phyloP scores from a whole-genome alignment of 1,140 invertebrate genomes.

The Zaprionus lachaisei region DNA sequence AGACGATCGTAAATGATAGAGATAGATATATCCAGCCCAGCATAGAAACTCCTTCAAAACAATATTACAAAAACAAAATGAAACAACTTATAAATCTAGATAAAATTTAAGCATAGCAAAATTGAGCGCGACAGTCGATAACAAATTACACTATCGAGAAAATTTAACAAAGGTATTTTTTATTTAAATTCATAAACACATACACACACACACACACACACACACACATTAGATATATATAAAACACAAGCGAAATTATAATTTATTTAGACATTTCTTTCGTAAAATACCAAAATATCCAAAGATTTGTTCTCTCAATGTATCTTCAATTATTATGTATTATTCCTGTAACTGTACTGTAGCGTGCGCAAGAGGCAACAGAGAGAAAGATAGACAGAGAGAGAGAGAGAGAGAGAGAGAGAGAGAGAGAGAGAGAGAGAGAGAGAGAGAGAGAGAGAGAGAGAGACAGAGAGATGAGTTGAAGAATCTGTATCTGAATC shows the following conservation, averaged over 20 bases:
- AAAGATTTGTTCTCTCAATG: conserved; percentile 55
- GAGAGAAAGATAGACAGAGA: background rate
- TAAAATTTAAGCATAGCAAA: conserved; percentile 58
- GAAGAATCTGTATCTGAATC: background rate
- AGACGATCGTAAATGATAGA: background rate
- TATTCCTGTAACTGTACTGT: conserved; percentile 33
- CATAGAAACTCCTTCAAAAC: conserved; percentile 32
- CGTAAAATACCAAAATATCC: conserved; percentile 40
- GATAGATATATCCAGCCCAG: conserved; percentile 1
- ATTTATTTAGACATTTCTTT: conserved; percentile 38
- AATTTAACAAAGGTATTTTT: conserved; percentile 26
- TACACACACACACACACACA: conserved; percentile 17
- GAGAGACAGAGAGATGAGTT: background rate
- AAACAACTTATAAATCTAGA: conserved; percentile 34
- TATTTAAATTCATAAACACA: conserved; percentile 27
- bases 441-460: background rate
- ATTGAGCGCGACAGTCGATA: conserved; percentile 44
- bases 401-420: background rate
- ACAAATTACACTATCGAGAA: conserved; percentile 12
- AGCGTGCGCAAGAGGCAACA: conserved; percentile 22
- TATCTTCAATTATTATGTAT: conserved; percentile 28
- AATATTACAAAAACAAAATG: conserved; percentile 11
- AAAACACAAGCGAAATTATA: conserved; percentile 38
- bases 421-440: background rate
- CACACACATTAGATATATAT: conserved; percentile 11